Percentiles rank a stretch among this genome's conserved stretches.
Conservation (phyloP, 2,888 invertebrate genomes). For the Homarus gammarus region DNA sequence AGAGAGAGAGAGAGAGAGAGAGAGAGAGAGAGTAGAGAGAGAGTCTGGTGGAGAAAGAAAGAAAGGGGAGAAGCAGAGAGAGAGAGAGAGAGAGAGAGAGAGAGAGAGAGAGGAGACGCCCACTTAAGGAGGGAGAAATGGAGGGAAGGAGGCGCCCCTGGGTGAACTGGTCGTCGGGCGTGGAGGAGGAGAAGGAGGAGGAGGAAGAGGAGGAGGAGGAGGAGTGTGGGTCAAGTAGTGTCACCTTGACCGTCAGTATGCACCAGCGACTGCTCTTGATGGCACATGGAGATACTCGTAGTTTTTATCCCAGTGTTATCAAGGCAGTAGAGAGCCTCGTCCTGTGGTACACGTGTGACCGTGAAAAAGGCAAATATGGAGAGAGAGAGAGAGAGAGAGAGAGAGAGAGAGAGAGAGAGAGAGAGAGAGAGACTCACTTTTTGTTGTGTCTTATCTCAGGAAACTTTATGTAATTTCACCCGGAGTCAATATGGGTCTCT, state of each 20-base stretch:
- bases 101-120: background rate
- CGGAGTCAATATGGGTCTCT: background rate
- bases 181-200: background rate
- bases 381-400: background rate
- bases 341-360: background rate
- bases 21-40: background rate
- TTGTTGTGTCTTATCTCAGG: too few species aligned
- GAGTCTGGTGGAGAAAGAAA: background rate
- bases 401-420: too few species aligned
- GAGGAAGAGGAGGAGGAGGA: background rate
- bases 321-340: background rate
- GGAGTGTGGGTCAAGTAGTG: background rate
- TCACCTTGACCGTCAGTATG: background rate
- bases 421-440: background rate
- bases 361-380: background rate
- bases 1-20: background rate
- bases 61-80: background rate
- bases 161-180: too few species aligned
- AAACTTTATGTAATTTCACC: background rate
- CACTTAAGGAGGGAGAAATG: background rate
- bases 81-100: conserved; percentile 1
- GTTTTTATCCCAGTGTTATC: background rate
- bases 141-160: too few species aligned
- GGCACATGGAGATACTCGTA: background rate
- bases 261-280: background rate